Evolutionary conservation across 2,797 vertebrate genomes (phyloP), one percentile per base, ranked within the genome.

Genomic region (Orestias chungarensis): DNA sequence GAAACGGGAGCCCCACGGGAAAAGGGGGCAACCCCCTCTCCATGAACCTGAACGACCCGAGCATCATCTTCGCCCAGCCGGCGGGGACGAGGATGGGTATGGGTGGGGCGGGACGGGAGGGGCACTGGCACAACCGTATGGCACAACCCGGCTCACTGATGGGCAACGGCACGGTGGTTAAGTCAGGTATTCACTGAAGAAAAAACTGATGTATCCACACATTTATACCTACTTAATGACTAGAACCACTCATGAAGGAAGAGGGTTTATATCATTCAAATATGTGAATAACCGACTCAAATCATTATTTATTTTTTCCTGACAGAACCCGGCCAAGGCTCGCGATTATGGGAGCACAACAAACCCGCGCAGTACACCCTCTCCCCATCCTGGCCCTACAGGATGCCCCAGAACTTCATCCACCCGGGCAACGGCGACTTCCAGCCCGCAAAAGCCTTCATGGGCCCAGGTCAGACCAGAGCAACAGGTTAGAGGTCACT

Each of bases 1-100:
- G 87, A 23, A 87, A 76, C 4, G 83, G 90, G 25, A 89, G 83
- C 33, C 79, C 94, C 86, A 73, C 86, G 0, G 93, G 83, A 77
- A 81, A 88, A 14, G 74, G 82, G 40, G 83, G 90, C 79, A 95
- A 86, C 91, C 90, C 93, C 74, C 91, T 87, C 92, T 94, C 93
- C 82, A 93, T 98, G 92, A 96, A 95, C 93, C 94, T 99, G 82
- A 99, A 98, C 27, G 98, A 99, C 93, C 98, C 97, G 87, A 99
- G 97, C 93, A 99, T 99, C 92, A 99, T 99, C 92, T 99, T 98
- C 73, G 97, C 97, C 86, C 97, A 99, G 93, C 97, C 97, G 78
- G 95, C 96, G 75, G 95, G 95, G 80, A 96, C 96, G 82, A 95
- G 95, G 92, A 90, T 91, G 83, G 93, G 95, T 71, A 38, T 92